These are phyloP conservation scores for Capreolus pygargus DNA, from an alignment of 2,113 vertebrate genomes.

Conservation along the genomic window DNA sequence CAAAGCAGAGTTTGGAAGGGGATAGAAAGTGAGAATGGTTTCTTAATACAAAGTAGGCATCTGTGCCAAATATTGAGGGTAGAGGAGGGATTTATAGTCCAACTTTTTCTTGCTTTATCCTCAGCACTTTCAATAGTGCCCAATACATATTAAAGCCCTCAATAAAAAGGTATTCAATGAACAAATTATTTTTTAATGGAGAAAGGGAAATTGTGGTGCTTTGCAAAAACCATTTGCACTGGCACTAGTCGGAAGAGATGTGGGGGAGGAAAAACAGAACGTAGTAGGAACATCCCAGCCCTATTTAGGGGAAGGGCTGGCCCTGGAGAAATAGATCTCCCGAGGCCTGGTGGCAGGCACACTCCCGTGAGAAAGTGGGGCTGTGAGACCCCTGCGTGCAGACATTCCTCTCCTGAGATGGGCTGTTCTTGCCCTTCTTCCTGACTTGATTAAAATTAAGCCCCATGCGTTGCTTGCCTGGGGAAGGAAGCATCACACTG, in stretches of 20 bases:
- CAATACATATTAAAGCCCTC: background rate
- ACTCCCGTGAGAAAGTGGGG: background rate
- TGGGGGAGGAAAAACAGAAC: too few species aligned
- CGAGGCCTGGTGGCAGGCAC: background rate
- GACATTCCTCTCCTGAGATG: accelerated
- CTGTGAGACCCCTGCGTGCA: background rate
- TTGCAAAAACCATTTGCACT: background rate
- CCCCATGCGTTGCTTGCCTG: background rate
- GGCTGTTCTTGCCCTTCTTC: background rate
- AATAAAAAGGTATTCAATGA: background rate
- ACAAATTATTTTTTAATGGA: background rate
- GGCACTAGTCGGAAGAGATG: too few species aligned
- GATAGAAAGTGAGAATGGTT: background rate
- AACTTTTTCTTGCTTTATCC: background rate
- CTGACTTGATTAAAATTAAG: background rate
- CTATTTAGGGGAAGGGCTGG: background rate
- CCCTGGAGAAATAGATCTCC: background rate
- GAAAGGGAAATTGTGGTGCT: background rate
- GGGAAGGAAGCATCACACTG: background rate
- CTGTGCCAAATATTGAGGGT: background rate
- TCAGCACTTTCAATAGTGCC: background rate
- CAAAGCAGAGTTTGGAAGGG: background rate
- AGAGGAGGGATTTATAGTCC: background rate
- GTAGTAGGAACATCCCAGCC: background rate
- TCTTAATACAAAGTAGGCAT: background rate